Evolutionary conservation across 2,113 vertebrate species (phyloP).

Genomic region (Pterocles burchelli): DNA sequence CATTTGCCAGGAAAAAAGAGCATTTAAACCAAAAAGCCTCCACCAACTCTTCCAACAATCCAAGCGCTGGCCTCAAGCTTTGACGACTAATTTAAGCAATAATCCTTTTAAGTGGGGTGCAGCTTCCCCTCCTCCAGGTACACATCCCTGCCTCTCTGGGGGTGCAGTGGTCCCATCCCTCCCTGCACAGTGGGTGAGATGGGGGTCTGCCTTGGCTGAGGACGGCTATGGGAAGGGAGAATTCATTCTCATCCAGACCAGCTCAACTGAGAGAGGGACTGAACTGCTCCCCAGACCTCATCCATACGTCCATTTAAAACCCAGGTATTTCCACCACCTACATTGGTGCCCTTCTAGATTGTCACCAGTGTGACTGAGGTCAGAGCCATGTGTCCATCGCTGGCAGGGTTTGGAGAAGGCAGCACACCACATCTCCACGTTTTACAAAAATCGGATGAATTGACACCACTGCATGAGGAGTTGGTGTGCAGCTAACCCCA

Average conservation of each 20-base stretch:
- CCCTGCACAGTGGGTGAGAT: accelerated
- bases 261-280: background rate
- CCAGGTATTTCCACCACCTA: background rate
- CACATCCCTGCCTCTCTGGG: background rate
- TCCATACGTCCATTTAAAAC: background rate
- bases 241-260: background rate
- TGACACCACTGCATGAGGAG: background rate
- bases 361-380: background rate
- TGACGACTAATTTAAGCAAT: background rate
- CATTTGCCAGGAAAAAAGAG: background rate
- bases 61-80: background rate
- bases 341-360: background rate
- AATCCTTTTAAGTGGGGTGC: background rate
- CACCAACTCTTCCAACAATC: background rate
- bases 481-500: background rate
- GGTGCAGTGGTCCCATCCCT: background rate
- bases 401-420: background rate
- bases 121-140: background rate
- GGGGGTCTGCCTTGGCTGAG: background rate
- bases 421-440: background rate
- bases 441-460: background rate
- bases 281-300: background rate
- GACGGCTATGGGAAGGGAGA: background rate
- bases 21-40: background rate
- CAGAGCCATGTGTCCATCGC: accelerated